Evolutionary conservation across 2,113 vertebrate species (phyloP), one percentile per base, ranked within the genome.

Genomic region (Hemichromis elongatus): DNA sequence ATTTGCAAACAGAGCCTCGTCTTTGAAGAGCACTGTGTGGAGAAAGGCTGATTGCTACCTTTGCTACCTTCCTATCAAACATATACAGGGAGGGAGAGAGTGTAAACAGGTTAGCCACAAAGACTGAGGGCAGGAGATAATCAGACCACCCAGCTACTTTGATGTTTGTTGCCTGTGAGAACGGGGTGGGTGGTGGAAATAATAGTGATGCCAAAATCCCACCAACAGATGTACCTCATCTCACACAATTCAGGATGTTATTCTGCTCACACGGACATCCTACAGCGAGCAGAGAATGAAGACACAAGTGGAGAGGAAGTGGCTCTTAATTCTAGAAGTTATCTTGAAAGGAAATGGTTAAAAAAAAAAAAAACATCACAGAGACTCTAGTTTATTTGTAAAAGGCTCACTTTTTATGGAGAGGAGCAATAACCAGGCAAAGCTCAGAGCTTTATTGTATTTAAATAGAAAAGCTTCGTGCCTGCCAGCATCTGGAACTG

Each of bases 171-270:
- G 81, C 55, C 82, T 85, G 88, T 84, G 89, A 80, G 85, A 66
- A 83, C 19, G 45, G 45, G 83, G 83, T 1, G 37, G 79, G 50
- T 37, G 80, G 82, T 79, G 42, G 83, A 78, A 68, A 88, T 61
- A 81, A 84, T 12, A 85, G 75, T 33, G 11, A 87, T 53, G 77
- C 66, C 55, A 90, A 79, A 89, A 86, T 92, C 88, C 82, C 91
- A 94, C 90, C 89, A 90, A 86, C 89, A 91, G 82, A 92, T 73
- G 73, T 59, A 86, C 81, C 90, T 92, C 88, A 87, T 92, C 78
- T 59, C 63, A 83, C 56, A 87, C 81, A 84, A 92, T 95, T 93
- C 93, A 94, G 95, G 94, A 95, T 95, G 95, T 94, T 95, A 82
- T 95, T 93, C 73, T 90, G 90, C 86, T 90, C 88, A 81, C 83